phyloP scores from a whole-genome alignment of 2,113 vertebrate genomes.

The Megaceryle torquata region DNA sequence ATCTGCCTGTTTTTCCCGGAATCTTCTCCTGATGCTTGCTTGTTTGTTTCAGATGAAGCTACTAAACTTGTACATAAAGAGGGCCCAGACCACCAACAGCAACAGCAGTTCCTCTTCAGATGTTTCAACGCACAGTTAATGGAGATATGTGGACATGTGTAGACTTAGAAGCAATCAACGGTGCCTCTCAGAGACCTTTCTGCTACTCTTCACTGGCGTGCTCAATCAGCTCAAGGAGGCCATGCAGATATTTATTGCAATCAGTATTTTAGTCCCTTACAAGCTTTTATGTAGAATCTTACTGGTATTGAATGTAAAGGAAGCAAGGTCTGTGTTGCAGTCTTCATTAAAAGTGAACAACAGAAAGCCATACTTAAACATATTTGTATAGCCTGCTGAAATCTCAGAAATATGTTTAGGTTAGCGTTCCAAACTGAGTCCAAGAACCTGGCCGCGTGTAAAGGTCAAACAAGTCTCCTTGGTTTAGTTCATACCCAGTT shows the following conservation, averaged over 20 bases:
- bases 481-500: slow-evolving; percentile 7
- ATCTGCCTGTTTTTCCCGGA: not conserved
- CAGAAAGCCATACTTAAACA: slow-evolving; percentile 67
- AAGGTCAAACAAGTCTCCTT: slow-evolving; percentile 32
- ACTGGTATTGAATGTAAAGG: slow-evolving; percentile 80
- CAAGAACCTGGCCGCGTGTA: not conserved
- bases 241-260: slow-evolving; percentile 75
- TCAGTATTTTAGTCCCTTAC: slow-evolving; percentile 85
- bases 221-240: slow-evolving; percentile 67
- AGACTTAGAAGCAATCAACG: slow-evolving; percentile 68
- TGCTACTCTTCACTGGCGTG: slow-evolving; percentile 57
- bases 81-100: slow-evolving; percentile 94
- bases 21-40: not conserved
- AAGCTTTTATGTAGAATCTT: slow-evolving; percentile 77
- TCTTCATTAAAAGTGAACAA: slow-evolving; percentile 54
- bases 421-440: slow-evolving; percentile 1
- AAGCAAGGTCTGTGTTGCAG: slow-evolving; percentile 75
- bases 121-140: slow-evolving; percentile 95
- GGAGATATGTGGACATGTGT: slow-evolving; percentile 57
- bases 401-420: slow-evolving; percentile 45
- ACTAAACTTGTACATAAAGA: slow-evolving; percentile 95
- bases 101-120: slow-evolving; percentile 98
- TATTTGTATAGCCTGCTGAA: slow-evolving; percentile 57
- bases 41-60: slow-evolving; percentile 89
- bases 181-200: slow-evolving; percentile 75